Conservation (phyloP, 2,888 invertebrate genomes). For the Pterostichus niger region DNA sequence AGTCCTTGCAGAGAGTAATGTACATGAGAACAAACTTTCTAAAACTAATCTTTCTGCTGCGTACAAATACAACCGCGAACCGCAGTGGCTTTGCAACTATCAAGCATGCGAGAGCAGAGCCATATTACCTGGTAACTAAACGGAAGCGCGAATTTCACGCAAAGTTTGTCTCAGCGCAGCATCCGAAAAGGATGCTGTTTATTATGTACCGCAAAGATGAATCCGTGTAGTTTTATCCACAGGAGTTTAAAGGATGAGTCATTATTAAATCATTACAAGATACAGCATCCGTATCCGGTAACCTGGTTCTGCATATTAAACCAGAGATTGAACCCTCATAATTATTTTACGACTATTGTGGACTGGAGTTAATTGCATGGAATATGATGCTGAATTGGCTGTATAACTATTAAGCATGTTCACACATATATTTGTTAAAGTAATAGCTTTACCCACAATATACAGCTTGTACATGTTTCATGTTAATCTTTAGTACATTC, state of each 20-base stretch:
- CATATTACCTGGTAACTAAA: slow-evolving; percentile 23
- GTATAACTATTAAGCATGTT: slow-evolving; percentile 25
- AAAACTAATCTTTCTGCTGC: slow-evolving; percentile 35
- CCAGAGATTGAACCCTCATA: slow-evolving; percentile 41
- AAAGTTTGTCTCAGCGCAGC: slow-evolving; percentile 17
- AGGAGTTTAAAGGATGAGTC: background rate
- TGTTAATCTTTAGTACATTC: too few relatives aligned
- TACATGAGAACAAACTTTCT: slow-evolving; percentile 35
- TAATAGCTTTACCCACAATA: background rate
- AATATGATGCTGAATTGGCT: slow-evolving; percentile 42
- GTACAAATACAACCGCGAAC: slow-evolving; percentile 28
- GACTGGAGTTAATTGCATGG: slow-evolving; percentile 35
- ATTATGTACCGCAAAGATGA: background rate
- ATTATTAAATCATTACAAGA: background rate
- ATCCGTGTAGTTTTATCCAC: background rate
- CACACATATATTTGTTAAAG: slow-evolving; percentile 31
- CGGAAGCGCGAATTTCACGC: slow-evolving; percentile 6
- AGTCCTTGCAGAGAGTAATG: background rate
- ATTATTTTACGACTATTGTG: slow-evolving; percentile 42
- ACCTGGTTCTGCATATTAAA: slow-evolving; percentile 15
- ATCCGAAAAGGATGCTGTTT: slow-evolving; percentile 18
- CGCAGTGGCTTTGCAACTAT: slow-evolving; percentile 26
- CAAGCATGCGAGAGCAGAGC: background rate
- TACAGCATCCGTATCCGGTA: background rate
- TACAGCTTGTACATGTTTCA: too few relatives aligned